A percentile compares a stretch with the other conserved stretches of the same genome.
Evolutionary conservation across 2,797 vertebrate genomes (phyloP).

Genomic region (Sebastes paucispinis): DNA sequence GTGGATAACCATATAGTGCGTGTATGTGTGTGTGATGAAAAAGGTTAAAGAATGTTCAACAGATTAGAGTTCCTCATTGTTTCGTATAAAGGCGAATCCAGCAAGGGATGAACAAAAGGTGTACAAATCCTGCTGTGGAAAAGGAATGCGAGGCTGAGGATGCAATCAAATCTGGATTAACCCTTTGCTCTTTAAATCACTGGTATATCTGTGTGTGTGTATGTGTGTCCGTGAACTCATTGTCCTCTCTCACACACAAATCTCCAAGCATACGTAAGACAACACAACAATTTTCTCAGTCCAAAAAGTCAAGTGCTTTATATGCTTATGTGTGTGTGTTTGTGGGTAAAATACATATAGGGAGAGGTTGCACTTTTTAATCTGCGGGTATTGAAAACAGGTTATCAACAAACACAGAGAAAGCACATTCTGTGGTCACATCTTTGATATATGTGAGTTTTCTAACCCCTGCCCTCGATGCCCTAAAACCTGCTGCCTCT

Average conservation of each 20-base stretch:
- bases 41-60: background rate
- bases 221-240: background rate
- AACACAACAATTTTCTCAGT: background rate
- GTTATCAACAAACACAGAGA: constrained; percentile 28
- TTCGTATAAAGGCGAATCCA: constrained; percentile 4
- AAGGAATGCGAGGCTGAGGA: background rate
- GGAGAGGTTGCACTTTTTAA: background rate
- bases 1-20: background rate
- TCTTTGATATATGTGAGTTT: constrained; percentile 58
- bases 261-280: background rate
- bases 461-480: constrained; percentile 56
- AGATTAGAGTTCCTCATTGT: background rate
- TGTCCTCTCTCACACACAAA: background rate
- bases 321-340: background rate
- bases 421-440: constrained; percentile 28
- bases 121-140: constrained; percentile 8
- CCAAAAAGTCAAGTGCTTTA: background rate
- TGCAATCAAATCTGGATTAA: constrained; percentile 50
- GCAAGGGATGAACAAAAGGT: background rate
- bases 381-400: constrained; percentile 23
- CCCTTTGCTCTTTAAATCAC: constrained; percentile 5
- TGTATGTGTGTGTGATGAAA: background rate
- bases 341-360: background rate
- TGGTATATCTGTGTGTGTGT: background rate
- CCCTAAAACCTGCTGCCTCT: constrained; percentile 48